Conservation (phyloP, 2,797 vertebrate genomes). For the Octomys mimax region DNA sequence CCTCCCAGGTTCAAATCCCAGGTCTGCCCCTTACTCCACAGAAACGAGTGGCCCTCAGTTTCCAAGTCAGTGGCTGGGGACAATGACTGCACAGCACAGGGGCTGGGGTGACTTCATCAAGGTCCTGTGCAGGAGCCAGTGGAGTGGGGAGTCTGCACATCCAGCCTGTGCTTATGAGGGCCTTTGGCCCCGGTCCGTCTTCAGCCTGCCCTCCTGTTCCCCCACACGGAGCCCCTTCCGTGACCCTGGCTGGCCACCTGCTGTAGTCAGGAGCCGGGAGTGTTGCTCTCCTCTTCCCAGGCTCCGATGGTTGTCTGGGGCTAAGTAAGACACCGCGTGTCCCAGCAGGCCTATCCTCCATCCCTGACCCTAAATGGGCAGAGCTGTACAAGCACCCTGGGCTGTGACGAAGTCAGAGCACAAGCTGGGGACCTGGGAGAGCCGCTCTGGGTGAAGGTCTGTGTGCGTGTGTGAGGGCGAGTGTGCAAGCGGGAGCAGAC, state of each 20-base stretch:
- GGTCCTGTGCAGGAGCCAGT: not conserved
- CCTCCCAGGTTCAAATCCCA: not conserved
- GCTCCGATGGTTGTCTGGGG: not conserved
- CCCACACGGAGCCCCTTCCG: fast-evolving
- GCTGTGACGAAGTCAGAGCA: not conserved
- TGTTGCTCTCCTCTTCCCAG: not conserved
- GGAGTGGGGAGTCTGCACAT: not conserved
- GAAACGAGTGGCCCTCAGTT: not conserved
- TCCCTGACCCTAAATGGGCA: not conserved
- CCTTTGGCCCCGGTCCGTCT: not conserved
- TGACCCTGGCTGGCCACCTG: not conserved
- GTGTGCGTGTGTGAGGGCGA: not conserved
- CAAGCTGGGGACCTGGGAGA: not conserved
- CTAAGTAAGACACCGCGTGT: not conserved
- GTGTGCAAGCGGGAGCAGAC: not conserved
- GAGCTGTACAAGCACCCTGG: not conserved
- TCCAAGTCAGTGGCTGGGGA: not conserved
- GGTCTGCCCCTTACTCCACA: not conserved
- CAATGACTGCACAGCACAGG: not conserved
- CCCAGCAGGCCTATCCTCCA: not conserved
- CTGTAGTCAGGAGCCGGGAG: not conserved
- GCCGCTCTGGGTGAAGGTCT: not conserved
- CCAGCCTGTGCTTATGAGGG: not conserved
- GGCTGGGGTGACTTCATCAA: not conserved
- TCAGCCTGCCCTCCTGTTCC: not conserved